phyloP scores from a whole-genome alignment of 2,888 invertebrate genomes.

The Ichneumoninae sp. region DNA sequence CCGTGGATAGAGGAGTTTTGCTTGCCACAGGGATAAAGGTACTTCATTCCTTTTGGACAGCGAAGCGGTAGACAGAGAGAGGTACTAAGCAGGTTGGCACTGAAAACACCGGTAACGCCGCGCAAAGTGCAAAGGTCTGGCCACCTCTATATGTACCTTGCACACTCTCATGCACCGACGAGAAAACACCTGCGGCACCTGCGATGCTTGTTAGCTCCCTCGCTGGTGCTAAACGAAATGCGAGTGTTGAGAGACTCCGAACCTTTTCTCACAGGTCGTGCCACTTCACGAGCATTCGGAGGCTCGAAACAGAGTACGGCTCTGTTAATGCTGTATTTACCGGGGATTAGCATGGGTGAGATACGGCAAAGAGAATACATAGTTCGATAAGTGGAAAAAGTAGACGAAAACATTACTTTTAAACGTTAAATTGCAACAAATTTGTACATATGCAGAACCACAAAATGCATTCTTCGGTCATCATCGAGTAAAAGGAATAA shows the following conservation, averaged over 20 bases:
- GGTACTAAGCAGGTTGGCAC: constrained; percentile 47
- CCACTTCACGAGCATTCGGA: constrained; percentile 20
- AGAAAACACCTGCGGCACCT: constrained; percentile 64
- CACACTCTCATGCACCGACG: background rate
- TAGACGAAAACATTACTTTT: constrained; percentile 6
- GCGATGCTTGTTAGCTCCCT: constrained; percentile 52
- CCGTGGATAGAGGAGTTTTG: constrained; percentile 33
- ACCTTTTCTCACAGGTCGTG: constrained; percentile 21
- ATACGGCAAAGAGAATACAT: background rate
- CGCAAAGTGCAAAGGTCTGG: constrained; percentile 56
- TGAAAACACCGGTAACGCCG: constrained; percentile 50
- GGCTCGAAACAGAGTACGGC: constrained; percentile 5
- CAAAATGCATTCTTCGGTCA: background rate
- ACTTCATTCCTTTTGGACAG: constrained; percentile 56
- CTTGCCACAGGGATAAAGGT: constrained; percentile 58
- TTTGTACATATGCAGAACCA: background rate
- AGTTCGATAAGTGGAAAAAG: constrained; percentile 2
- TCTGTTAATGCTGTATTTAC: constrained; percentile 11
- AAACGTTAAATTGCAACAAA: background rate
- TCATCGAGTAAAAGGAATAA: background rate
- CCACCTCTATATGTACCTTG: constrained; percentile 6
- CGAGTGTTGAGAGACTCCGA: background rate
- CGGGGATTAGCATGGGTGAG: constrained; percentile 2
- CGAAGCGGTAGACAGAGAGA: background rate
- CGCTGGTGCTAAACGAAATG: constrained; percentile 17